A percentile compares a stretch with the other conserved stretches of the same genome.
Conservation (phyloP, 2,797 vertebrate species). For the Petrocephalus sullivani region DNA sequence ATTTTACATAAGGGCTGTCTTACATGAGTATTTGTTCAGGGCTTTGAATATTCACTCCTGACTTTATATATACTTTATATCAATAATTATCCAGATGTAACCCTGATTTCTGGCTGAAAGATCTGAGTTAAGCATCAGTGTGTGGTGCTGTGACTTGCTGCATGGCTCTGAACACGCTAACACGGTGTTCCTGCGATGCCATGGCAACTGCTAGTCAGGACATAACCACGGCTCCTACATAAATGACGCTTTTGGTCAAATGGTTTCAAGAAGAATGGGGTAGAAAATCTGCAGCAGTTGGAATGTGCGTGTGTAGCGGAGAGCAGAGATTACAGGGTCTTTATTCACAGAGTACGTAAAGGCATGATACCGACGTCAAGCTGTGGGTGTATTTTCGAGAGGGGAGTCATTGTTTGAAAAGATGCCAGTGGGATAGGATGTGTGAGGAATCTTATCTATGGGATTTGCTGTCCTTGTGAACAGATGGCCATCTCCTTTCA, state of each 20-base stretch:
- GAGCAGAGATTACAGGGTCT: background rate
- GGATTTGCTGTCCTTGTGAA: constrained; percentile 4
- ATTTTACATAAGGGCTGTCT: background rate
- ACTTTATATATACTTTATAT: background rate
- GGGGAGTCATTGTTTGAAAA: background rate
- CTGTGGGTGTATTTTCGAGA: background rate
- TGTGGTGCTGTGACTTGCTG: background rate
- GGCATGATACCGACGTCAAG: background rate
- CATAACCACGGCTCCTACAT: background rate
- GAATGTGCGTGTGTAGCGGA: background rate
- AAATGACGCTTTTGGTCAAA: background rate
- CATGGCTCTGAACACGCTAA: background rate
- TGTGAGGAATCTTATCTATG: background rate
- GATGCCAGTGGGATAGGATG: background rate
- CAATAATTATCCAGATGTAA: background rate
- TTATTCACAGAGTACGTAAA: background rate
- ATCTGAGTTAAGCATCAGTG: background rate
- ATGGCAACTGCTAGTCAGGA: constrained; percentile 1
- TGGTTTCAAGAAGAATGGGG: background rate
- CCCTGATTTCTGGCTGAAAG: background rate
- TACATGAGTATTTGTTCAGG: background rate
- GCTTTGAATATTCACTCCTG: background rate
- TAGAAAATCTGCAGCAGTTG: background rate
- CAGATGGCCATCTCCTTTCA: background rate
- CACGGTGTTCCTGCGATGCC: background rate